These are phyloP conservation scores for Grus americana DNA, from an alignment of 2,113 vertebrate genomes.

Conservation along the genomic window DNA sequence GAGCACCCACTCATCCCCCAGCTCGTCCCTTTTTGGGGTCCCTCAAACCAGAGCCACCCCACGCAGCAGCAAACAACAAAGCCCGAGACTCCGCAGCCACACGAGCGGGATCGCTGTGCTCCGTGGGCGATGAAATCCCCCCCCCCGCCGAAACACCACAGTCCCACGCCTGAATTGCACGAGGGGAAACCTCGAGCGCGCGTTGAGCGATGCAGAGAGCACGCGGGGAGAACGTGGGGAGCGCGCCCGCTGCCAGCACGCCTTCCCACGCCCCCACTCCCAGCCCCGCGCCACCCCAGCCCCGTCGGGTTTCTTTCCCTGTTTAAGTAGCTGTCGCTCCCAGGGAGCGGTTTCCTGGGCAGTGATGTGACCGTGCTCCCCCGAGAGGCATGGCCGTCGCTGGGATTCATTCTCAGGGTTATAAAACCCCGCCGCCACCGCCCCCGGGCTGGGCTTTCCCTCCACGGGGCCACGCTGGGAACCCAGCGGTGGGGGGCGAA, in stretches of 20 bases:
- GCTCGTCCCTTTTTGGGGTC: not conserved
- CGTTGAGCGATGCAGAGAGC: not conserved
- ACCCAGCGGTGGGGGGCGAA: not conserved
- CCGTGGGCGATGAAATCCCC: accelerated
- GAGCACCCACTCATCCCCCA: not conserved
- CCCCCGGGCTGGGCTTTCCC: not conserved
- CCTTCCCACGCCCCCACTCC: accelerated
- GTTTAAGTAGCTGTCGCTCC: not conserved
- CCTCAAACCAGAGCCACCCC: not conserved
- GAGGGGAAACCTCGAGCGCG: accelerated
- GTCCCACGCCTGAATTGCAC: accelerated
- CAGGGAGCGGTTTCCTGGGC: conserved; percentile 35
- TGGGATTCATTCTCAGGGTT: conserved; percentile 43
- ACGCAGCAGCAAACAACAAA: accelerated
- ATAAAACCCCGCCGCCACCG: not conserved
- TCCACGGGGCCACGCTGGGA: not conserved
- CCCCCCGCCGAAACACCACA: accelerated
- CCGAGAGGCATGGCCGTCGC: not conserved
- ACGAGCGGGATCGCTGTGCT: accelerated
- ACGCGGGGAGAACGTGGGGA: accelerated
- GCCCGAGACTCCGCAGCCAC: not conserved
- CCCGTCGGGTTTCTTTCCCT: not conserved
- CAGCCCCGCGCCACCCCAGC: not conserved
- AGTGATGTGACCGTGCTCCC: not conserved
- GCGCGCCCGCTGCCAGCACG: not conserved